Evolutionary conservation across 2,888 invertebrate genomes (phyloP).

Genomic region (Parapristionchus giblindavisi): DNA sequence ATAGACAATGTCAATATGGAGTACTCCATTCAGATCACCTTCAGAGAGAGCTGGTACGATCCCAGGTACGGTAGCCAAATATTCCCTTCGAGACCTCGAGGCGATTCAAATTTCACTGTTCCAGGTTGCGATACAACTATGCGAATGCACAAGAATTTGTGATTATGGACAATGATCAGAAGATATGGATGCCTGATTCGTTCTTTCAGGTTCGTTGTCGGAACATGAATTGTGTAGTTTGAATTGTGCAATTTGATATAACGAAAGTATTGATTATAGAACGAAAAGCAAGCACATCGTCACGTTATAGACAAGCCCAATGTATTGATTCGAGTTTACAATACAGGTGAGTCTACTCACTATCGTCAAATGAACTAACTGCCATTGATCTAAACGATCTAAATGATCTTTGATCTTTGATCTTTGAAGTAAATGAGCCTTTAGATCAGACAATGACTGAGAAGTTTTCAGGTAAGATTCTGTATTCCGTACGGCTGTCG

Average conservation of each 20-base stretch:
- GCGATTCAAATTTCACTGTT: not conserved
- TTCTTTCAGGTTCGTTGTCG: constrained; percentile 76
- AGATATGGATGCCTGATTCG: constrained; percentile 96
- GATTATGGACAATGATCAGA: constrained; percentile 74
- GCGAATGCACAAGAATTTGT: constrained; percentile 65
- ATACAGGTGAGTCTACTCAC: constrained; percentile 77
- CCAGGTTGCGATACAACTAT: constrained; percentile 16
- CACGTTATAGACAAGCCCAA: constrained; percentile 74
- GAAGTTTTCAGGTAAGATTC: constrained; percentile 49
- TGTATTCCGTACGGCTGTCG: constrained; percentile 80
- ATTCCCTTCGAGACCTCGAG: constrained; percentile 47
- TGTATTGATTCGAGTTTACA: constrained; percentile 94
- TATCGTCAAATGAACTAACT: not conserved
- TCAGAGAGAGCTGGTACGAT: constrained; percentile 92
- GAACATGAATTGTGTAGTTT: not conserved
- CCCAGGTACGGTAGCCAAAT: constrained; percentile 76
- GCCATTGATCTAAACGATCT: too few relatives aligned
- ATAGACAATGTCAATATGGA: constrained; percentile 63
- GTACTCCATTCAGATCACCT: constrained; percentile 88
- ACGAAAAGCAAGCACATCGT: constrained; percentile 92
- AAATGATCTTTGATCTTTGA: too few relatives aligned
- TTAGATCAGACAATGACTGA: too few relatives aligned
- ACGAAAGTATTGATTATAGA: constrained; percentile 76
- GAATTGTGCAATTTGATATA: not conserved
- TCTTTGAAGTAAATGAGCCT: too few relatives aligned